Evolutionary conservation across 1,140 invertebrate species (phyloP).

Genomic region (Ips nitidus): DNA sequence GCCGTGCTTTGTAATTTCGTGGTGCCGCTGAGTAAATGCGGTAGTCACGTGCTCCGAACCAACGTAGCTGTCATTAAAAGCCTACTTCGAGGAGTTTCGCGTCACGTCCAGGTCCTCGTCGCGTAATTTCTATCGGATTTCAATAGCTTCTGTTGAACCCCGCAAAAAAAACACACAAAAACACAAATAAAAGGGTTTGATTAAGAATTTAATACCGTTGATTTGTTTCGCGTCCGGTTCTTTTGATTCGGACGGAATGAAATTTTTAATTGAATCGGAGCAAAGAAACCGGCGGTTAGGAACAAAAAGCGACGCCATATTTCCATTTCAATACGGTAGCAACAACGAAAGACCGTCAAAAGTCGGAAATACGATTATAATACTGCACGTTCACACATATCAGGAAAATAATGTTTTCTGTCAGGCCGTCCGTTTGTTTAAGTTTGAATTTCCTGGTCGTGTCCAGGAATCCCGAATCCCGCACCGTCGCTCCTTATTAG

Average conservation of each 20-base stretch:
- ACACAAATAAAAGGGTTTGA: conserved; percentile 8
- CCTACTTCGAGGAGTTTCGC: not conserved
- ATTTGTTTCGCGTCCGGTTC: conserved; percentile 19
- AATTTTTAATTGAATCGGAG: too few species aligned
- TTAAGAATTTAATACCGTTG: conserved; percentile 30
- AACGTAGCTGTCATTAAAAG: conserved; percentile 6
- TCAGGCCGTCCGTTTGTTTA: conserved; percentile 30
- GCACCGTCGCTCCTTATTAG: conserved; percentile 36
- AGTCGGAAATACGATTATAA: conserved; percentile 7
- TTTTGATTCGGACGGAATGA: not conserved
- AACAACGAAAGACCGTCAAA: not conserved
- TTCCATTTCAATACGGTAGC: not conserved
- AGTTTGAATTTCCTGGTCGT: conserved; percentile 34
- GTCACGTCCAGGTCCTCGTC: not conserved
- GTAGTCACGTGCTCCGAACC: conserved; percentile 11
- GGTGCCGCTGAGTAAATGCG: conserved; percentile 17
- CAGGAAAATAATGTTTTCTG: conserved; percentile 34
- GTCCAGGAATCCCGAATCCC: conserved; percentile 30
- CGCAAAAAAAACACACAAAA: too few species aligned
- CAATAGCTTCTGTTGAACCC: not conserved
- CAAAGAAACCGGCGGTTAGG: not conserved
- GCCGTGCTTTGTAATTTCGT: conserved; percentile 13
- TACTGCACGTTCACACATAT: conserved; percentile 25
- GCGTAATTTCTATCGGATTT: not conserved
- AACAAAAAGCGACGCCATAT: not conserved